Evolutionary conservation across 2,113 vertebrate genomes (phyloP).

Genomic region (Anolis carolinensis): DNA sequence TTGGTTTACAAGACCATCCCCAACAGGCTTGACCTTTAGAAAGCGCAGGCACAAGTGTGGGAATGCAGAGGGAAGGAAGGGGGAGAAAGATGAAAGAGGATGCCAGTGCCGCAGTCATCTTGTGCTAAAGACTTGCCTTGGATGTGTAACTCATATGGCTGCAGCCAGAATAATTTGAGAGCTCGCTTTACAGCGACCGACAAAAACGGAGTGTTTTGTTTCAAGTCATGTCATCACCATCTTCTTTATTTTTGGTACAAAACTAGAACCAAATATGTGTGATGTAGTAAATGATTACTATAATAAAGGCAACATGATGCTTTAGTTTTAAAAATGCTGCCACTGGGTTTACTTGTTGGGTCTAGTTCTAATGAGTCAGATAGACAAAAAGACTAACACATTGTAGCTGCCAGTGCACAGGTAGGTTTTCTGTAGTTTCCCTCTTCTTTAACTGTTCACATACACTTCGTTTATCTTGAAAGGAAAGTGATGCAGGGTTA

Average conservation of each 20-base stretch:
- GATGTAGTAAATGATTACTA: not conserved
- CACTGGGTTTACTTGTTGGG: conserved; percentile 11
- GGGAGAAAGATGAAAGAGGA: conserved; percentile 66
- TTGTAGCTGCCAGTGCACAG: not conserved
- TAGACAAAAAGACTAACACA: not conserved
- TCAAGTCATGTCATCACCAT: conserved; percentile 37
- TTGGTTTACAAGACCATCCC: conserved; percentile 69
- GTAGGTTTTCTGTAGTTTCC: conserved; percentile 37
- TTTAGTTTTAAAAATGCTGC: conserved; percentile 32
- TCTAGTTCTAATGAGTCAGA: conserved; percentile 41
- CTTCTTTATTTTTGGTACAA: conserved; percentile 30
- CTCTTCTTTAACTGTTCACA: no score
- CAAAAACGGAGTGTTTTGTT: conserved; percentile 61
- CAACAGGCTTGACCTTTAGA: conserved; percentile 72
- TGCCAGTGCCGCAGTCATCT: conserved; percentile 37
- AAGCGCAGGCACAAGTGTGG: conserved; percentile 59
- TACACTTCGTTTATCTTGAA: not conserved
- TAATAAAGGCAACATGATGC: conserved; percentile 30
- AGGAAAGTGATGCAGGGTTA: not conserved
- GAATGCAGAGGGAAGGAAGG: conserved; percentile 49
- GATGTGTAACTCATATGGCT: conserved; percentile 53
- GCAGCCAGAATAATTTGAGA: conserved; percentile 69
- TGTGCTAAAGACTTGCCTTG: conserved; percentile 58
- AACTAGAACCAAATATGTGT: conserved; percentile 13
- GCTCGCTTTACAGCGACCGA: conserved; percentile 55